phyloP scores from a whole-genome alignment of 2,888 invertebrate species.

The Lycia hirtaria region DNA sequence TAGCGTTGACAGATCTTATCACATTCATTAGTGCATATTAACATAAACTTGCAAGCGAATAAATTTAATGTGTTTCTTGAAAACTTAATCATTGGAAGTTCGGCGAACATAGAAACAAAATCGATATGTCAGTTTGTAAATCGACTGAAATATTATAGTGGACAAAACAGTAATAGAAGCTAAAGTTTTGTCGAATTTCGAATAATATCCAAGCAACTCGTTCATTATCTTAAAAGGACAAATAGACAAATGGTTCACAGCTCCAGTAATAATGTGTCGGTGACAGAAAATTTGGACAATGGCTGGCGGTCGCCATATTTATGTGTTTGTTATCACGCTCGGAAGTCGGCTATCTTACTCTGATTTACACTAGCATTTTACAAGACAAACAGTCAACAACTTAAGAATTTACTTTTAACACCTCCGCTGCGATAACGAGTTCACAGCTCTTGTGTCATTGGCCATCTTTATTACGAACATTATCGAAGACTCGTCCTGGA shows the following conservation, averaged over 20 bases:
- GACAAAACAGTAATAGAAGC: background rate
- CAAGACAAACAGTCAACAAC: slow-evolving; percentile 69
- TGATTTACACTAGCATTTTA: slow-evolving; percentile 70
- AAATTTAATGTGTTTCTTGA: slow-evolving; percentile 38
- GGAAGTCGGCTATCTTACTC: slow-evolving; percentile 70
- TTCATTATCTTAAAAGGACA: slow-evolving; percentile 35
- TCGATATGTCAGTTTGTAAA: background rate
- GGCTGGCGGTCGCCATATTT: slow-evolving; percentile 72
- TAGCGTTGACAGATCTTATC: slow-evolving; percentile 48
- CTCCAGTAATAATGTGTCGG: slow-evolving; percentile 60
- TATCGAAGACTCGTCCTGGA: slow-evolving; percentile 18
- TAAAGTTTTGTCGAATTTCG: slow-evolving; percentile 8
- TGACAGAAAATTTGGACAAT: slow-evolving; percentile 74
- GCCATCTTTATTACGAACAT: slow-evolving; percentile 36
- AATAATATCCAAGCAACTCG: slow-evolving; percentile 17
- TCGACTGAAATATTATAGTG: background rate
- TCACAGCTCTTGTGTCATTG: slow-evolving; percentile 50
- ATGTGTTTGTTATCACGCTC: slow-evolving; percentile 79
- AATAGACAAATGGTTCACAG: slow-evolving; percentile 43
- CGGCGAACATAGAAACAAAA: background rate
- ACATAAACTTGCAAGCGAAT: slow-evolving; percentile 45
- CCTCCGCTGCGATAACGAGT: slow-evolving; percentile 57
- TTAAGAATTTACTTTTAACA: slow-evolving; percentile 67
- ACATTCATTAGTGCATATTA: slow-evolving; percentile 49
- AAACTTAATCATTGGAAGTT: slow-evolving; percentile 21